phyloP scores from a whole-genome alignment of 23 tunicate genomes.

The Trididemnum miniatum region DNA sequence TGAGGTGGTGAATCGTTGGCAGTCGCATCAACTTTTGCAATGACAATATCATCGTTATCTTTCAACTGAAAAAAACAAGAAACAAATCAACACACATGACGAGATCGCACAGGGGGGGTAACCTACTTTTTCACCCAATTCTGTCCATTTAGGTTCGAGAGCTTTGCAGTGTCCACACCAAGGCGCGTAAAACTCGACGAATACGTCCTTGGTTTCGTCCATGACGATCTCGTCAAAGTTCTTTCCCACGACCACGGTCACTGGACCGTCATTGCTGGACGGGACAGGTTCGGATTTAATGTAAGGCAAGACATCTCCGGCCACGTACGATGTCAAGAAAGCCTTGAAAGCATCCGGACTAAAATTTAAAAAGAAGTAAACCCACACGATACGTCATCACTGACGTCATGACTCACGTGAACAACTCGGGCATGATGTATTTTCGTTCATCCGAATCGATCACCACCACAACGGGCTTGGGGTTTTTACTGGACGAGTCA shows the following conservation, averaged over 20 bases:
- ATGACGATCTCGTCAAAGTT: slow-evolving; percentile 89
- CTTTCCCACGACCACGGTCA: slow-evolving; percentile 88
- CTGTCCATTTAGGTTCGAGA: slow-evolving; percentile 92
- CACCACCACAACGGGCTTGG: slow-evolving; percentile 69
- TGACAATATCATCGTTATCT: slow-evolving; percentile 79
- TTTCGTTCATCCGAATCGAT: slow-evolving; percentile 71
- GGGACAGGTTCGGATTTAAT: slow-evolving; percentile 94
- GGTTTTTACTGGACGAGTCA: slow-evolving; percentile 32
- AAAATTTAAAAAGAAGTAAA: slow-evolving; percentile 15
- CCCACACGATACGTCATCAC: no score
- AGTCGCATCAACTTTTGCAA: slow-evolving; percentile 93
- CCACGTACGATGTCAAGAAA: slow-evolving; percentile 52
- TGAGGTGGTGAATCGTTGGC: slow-evolving; percentile 86
- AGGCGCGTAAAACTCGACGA: slow-evolving; percentile 95
- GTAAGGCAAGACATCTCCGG: slow-evolving; percentile 64
- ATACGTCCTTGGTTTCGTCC: slow-evolving; percentile 90
- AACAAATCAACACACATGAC: no score
- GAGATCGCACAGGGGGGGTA: no score
- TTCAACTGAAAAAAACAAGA: slow-evolving; percentile 71
- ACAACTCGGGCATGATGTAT: slow-evolving; percentile 74
- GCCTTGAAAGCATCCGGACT: slow-evolving; percentile 56
- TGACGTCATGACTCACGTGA: slow-evolving; percentile 60
- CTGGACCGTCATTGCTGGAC: slow-evolving; percentile 75
- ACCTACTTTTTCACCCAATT: slow-evolving; percentile 87
- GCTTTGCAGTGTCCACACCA: slow-evolving; percentile 99